Conservation (phyloP, 2,888 invertebrate species). For the Tetramorium bicarinatum region DNA sequence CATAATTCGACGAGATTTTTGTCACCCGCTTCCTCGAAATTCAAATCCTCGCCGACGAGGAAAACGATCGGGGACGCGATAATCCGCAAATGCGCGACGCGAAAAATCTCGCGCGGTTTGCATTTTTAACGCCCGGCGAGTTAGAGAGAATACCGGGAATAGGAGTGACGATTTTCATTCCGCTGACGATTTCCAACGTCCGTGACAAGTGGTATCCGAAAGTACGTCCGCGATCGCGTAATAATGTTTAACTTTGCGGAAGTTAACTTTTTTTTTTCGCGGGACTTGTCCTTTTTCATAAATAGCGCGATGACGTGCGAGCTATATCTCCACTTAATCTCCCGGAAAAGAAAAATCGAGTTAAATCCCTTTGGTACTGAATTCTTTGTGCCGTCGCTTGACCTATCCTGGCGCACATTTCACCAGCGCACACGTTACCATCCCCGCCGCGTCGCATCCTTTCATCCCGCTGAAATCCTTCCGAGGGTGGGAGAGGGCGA, state of each 20-base stretch:
- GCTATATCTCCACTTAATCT: not conserved
- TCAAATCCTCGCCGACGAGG: slow-evolving; percentile 45
- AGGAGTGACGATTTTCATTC: not conserved
- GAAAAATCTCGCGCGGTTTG: slow-evolving; percentile 27
- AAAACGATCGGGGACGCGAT: slow-evolving; percentile 43
- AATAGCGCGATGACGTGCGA: slow-evolving; percentile 13
- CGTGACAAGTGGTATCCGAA: not conserved
- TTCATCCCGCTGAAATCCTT: slow-evolving; percentile 50
- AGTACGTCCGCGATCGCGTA: not conserved
- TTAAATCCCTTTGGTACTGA: slow-evolving; percentile 5
- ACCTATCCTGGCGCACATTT: slow-evolving; percentile 40
- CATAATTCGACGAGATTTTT: slow-evolving; percentile 55
- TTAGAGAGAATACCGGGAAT: slow-evolving; percentile 19
- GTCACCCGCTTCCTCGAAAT: slow-evolving; percentile 43
- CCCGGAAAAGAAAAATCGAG: not conserved
- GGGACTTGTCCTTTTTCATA: not conserved
- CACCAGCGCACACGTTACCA: slow-evolving; percentile 42
- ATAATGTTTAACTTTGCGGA: not conserved
- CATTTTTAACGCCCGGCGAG: slow-evolving; percentile 26
- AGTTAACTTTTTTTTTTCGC: not conserved
- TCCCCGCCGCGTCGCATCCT: slow-evolving; percentile 34
- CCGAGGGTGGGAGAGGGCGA: slow-evolving; percentile 23
- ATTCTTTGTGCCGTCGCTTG: slow-evolving; percentile 27
- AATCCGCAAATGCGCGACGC: slow-evolving; percentile 37
- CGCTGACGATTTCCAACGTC: too few relatives aligned